These are phyloP conservation scores for Parambassis ranga DNA, from an alignment of 2,797 vertebrate species.

Conservation along the genomic window DNA sequence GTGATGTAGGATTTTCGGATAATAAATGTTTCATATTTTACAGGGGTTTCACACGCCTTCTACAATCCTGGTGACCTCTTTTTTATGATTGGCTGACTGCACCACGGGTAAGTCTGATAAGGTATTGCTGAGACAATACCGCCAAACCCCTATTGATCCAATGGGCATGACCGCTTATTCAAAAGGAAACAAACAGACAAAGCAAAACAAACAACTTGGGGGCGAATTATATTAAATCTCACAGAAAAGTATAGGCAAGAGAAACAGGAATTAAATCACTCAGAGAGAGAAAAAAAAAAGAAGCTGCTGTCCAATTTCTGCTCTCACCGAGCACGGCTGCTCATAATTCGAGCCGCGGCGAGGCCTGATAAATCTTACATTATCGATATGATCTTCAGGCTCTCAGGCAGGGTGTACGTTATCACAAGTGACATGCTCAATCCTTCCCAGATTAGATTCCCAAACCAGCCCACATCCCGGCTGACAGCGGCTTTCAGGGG, in stretches of 20 bases:
- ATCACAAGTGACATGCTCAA: conserved; percentile 76
- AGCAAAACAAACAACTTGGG: conserved; percentile 68
- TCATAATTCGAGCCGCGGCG: conserved; percentile 67
- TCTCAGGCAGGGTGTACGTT: conserved; percentile 70
- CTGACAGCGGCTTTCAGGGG: conserved; percentile 69
- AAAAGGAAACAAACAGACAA: conserved; percentile 64
- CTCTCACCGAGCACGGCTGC: conserved; percentile 62
- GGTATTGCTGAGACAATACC: conserved; percentile 60
- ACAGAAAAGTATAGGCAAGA: conserved; percentile 57
- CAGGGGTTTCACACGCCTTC: conserved; percentile 36
- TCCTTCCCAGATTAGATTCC: conserved; percentile 77
- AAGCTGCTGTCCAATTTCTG: conserved; percentile 68
- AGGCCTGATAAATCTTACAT: conserved; percentile 80
- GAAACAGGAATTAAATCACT: conserved; percentile 71
- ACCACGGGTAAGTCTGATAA: conserved; percentile 60
- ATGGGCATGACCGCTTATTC: conserved; percentile 62
- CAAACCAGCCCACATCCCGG: conserved; percentile 67
- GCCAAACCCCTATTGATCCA: conserved; percentile 66
- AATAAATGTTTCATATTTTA: conserved; percentile 58
- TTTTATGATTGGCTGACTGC: conserved; percentile 53
- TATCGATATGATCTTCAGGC: conserved; percentile 76
- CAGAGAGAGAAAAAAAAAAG: conserved; percentile 18
- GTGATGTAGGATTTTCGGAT: conserved; percentile 38
- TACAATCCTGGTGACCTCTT: conserved; percentile 50
- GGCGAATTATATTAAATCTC: conserved; percentile 70